Percentiles rank a stretch among this genome's conserved stretches.
Conservation (phyloP, 92 coral and sea anemone species). For the Heteractis magnifica region DNA sequence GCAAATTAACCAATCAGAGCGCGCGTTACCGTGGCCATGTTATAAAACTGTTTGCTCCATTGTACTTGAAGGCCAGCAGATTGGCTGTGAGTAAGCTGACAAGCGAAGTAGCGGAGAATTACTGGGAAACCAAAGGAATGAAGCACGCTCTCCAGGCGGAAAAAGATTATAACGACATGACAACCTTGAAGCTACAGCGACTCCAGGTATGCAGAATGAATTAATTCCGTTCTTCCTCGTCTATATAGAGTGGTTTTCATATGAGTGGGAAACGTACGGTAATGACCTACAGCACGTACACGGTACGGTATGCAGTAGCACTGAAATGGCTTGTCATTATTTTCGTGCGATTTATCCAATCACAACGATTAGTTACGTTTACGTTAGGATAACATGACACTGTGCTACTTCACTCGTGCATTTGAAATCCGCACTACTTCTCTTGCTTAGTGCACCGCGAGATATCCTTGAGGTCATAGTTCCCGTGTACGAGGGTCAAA, state of each 20-base stretch:
- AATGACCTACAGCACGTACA: too few relatives aligned
- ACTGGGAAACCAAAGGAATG: conserved; percentile 91
- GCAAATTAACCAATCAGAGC: too few relatives aligned
- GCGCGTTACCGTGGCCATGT: too few relatives aligned
- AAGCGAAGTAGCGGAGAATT: conserved; percentile 80
- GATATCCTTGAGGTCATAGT: background rate
- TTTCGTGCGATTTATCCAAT: background rate
- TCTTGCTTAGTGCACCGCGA: background rate
- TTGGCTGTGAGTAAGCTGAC: conserved; percentile 83
- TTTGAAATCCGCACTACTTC: too few relatives aligned
- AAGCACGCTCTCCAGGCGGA: conserved; percentile 81
- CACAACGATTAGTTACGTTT: too few relatives aligned
- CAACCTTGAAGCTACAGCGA: conserved; percentile 69
- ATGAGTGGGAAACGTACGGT: too few relatives aligned
- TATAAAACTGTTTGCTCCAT: background rate
- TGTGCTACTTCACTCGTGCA: too few relatives aligned
- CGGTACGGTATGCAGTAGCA: too few relatives aligned
- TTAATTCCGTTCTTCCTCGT: background rate
- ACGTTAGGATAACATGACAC: background rate
- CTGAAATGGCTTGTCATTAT: too few relatives aligned
- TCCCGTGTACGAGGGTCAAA: too few relatives aligned
- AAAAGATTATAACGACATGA: conserved; percentile 62
- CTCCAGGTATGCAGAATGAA: conserved; percentile 50
- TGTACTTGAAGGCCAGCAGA: conserved; percentile 69
- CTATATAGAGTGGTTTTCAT: too few relatives aligned